Evolutionary conservation across 1,140 invertebrate genomes (phyloP).

Genomic region (Onthophagus taurus): DNA sequence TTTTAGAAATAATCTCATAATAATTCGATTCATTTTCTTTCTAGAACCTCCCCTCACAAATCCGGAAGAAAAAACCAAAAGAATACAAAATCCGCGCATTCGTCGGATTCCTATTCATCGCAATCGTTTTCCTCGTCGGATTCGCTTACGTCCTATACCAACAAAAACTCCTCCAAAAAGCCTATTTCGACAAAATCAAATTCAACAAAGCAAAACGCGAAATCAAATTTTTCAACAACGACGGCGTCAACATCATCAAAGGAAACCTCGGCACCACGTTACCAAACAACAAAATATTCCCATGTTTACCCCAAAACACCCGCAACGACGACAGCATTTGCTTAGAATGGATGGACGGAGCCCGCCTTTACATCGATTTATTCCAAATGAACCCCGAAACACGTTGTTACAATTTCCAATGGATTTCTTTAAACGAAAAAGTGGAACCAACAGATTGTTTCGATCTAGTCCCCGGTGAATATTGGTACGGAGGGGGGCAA

Average conservation of each 20-base stretch:
- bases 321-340: slow-evolving; percentile 53
- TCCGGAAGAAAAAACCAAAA: slow-evolving; percentile 49
- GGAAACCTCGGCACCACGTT: slow-evolving; percentile 54
- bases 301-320: slow-evolving; percentile 57
- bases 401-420: slow-evolving; percentile 73
- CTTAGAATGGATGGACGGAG: slow-evolving; percentile 69
- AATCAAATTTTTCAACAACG: slow-evolving; percentile 61
- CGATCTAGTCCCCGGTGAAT: slow-evolving; percentile 54
- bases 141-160: slow-evolving; percentile 77
- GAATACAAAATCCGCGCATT: slow-evolving; percentile 70
- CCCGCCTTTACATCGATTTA: slow-evolving; percentile 59
- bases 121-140: slow-evolving; percentile 68
- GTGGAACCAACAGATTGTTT: slow-evolving; percentile 73
- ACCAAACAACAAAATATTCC: slow-evolving; percentile 53
- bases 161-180: slow-evolving; percentile 66
- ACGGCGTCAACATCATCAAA: slow-evolving; percentile 59
- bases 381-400: slow-evolving; percentile 46
- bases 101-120: slow-evolving; percentile 68
- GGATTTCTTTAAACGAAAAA: slow-evolving; percentile 58
- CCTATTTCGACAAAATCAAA: slow-evolving; percentile 74
- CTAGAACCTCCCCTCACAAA: slow-evolving; percentile 42
- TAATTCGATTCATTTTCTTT: slow-evolving; percentile 19
- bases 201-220: slow-evolving; percentile 70
- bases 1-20: no score
- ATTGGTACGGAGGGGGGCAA: slow-evolving; percentile 79